Base-by-base conservation (phyloP, 64 coral and sea anemone genomes). In the Cladopsammia gracilis region DNA sequence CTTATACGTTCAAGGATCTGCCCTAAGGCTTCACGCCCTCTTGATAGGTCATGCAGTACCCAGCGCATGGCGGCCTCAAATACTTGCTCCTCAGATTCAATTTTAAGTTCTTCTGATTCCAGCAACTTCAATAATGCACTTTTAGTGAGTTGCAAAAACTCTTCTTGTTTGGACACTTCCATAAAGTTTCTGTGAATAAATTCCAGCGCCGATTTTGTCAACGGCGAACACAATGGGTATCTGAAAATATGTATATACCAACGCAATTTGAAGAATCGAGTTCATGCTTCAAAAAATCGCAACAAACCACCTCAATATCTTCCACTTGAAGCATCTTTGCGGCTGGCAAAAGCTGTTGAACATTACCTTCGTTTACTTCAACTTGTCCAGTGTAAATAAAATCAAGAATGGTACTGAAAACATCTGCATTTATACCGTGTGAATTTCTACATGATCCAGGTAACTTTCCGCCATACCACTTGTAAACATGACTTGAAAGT, bases 261-360 rank as follows among this genome's bases (percentile, higher is more conserved):
- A 98, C 22, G 73, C 89, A 98, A 62, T 98, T 98, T n/a, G 98
- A 85, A 14, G 94, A 89, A 70, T 94, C 81, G 4, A 99, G 84
- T 88, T 99, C 90, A 14, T 54, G 87, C 24, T 75, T 90, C 25
- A 99, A 77, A 68, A 96, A 99, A 14, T 99, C 98, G 58, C 98
- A 99, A 52, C 98, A 99, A 10, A 50, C 78, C 8, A 64, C 89
- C 34, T 99, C 98, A 23, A 99, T 76, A 24, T 93, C 98, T 59
- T 99, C 92, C 16, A 99, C 82, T 91, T 99, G 98, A 13, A 99
- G 73, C 94, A 99, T 91, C 77, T 99, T 96, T 58, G 98, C 85
- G 18, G 98, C 98, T 4, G 94, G 91, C 19, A 99, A 89, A 71
- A 99, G 92, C 56, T 93, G 88, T 45, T 99, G 91, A 4, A 99